Conservation (phyloP, 2,888 invertebrate species). For the Heliconius erato region DNA sequence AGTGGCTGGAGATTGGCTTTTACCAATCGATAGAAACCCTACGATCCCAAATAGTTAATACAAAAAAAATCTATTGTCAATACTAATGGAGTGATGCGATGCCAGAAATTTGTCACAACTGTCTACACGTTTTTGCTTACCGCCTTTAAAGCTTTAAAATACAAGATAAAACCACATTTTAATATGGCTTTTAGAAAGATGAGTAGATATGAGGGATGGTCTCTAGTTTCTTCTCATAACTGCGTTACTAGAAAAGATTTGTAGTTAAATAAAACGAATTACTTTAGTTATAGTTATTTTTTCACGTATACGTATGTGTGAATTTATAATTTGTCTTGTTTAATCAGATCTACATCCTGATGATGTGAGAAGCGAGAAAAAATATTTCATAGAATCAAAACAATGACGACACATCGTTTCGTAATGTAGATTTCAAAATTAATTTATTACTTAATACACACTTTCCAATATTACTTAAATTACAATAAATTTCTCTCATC, state of each 20-base stretch:
- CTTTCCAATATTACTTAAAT: conserved; percentile 1
- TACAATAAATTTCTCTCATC: not conserved
- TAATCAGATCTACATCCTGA: too few species aligned
- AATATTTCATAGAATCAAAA: too few species aligned
- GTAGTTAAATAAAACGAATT: too few species aligned
- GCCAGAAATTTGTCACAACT: conserved; percentile 81
- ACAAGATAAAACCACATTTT: not conserved
- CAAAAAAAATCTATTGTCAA: conserved; percentile 65
- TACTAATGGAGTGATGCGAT: conserved; percentile 78
- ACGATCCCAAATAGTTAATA: conserved; percentile 57
- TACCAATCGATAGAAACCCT: conserved; percentile 40
- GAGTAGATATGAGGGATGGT: not conserved
- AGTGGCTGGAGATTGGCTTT: conserved; percentile 1
- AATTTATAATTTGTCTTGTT: too few species aligned
- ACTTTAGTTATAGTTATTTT: too few species aligned
- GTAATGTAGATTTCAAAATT: not conserved
- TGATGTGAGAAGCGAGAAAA: too few species aligned
- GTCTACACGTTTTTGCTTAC: conserved; percentile 61
- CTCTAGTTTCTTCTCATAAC: not conserved
- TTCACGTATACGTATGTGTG: too few species aligned
- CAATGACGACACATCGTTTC: too few species aligned
- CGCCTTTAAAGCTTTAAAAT: not conserved
- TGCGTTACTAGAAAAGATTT: not conserved
- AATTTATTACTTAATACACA: not conserved
- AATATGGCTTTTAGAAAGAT: not conserved